phyloP scores from a whole-genome alignment of 2,888 invertebrate species.

The Euzophera pinguis region DNA sequence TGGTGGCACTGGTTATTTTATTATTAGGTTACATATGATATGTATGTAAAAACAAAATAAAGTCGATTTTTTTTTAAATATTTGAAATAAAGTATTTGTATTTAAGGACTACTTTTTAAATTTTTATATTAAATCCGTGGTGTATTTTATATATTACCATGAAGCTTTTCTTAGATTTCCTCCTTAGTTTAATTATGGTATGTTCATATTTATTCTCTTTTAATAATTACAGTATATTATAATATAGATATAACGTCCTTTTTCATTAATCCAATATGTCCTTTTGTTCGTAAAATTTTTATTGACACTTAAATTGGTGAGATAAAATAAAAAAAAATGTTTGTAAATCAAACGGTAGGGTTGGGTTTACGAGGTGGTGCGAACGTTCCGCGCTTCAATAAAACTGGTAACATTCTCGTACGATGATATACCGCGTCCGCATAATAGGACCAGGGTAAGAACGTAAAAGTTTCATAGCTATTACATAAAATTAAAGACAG shows the following conservation, averaged over 20 bases:
- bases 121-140: too few species aligned
- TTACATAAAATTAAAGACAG: neutral
- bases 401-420: conserved; percentile 23
- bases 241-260: neutral
- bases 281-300: neutral
- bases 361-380: conserved; percentile 38
- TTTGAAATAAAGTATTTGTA: too few species aligned
- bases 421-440: conserved; percentile 19
- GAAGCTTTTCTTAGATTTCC: too few species aligned
- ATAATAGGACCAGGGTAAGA: conserved; percentile 17
- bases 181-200: too few species aligned
- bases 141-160: too few species aligned
- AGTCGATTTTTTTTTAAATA: too few species aligned
- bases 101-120: too few species aligned
- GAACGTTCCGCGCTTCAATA: conserved; percentile 36
- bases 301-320: conserved; percentile 2
- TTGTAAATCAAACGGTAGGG: conserved; percentile 16
- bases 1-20: too few species aligned
- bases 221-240: too few species aligned
- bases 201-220: too few species aligned
- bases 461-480: conserved; percentile 18
- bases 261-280: neutral
- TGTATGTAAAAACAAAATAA: too few species aligned
- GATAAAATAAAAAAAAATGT: conserved; percentile 13
- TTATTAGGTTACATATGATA: too few species aligned